Evolutionary conservation across 2,113 vertebrate genomes (phyloP).

Genomic region (Lagopus leucura): DNA sequence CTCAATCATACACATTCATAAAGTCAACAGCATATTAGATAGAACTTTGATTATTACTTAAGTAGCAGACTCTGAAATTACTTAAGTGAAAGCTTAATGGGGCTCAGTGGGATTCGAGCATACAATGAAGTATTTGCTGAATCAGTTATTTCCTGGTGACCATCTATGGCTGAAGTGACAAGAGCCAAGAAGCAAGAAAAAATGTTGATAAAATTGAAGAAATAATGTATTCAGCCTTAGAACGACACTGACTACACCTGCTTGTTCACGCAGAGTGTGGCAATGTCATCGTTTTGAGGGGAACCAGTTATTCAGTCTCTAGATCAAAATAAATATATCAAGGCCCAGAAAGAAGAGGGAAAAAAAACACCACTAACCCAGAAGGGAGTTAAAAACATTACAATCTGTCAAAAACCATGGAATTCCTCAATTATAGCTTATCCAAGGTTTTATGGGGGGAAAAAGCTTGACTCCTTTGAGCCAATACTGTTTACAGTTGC

Average conservation of each 20-base stretch:
- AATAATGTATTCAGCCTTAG: slow-evolving; percentile 60
- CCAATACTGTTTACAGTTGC: slow-evolving; percentile 79
- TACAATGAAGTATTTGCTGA: slow-evolving; percentile 34
- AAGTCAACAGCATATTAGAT: slow-evolving; percentile 13
- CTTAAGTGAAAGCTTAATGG: slow-evolving; percentile 29
- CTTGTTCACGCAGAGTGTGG: slow-evolving; percentile 25
- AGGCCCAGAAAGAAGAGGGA: neutral
- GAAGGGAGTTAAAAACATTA: slow-evolving; percentile 31
- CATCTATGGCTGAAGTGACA: slow-evolving; percentile 61
- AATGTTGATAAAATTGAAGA: slow-evolving; percentile 58
- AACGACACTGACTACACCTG: slow-evolving; percentile 22
- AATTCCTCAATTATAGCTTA: slow-evolving; percentile 64
- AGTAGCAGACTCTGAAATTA: slow-evolving; percentile 14
- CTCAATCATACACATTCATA: slow-evolving; percentile 1
- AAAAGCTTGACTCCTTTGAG: slow-evolving; percentile 70
- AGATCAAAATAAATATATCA: slow-evolving; percentile 48
- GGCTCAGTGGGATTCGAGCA: slow-evolving; percentile 15
- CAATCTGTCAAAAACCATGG: slow-evolving; percentile 37
- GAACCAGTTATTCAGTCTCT: slow-evolving; percentile 42
- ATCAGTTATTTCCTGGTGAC: slow-evolving; percentile 13
- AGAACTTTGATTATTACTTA: slow-evolving; percentile 28
- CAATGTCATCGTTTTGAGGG: slow-evolving; percentile 38
- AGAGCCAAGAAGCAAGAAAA: slow-evolving; percentile 37
- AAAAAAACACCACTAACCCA: neutral
- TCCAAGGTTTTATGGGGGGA: slow-evolving; percentile 72